A percentile compares a stretch with the other conserved stretches of the same genome.
Evolutionary conservation across 2,113 vertebrate genomes (phyloP).

Genomic region (Scomber colias): DNA sequence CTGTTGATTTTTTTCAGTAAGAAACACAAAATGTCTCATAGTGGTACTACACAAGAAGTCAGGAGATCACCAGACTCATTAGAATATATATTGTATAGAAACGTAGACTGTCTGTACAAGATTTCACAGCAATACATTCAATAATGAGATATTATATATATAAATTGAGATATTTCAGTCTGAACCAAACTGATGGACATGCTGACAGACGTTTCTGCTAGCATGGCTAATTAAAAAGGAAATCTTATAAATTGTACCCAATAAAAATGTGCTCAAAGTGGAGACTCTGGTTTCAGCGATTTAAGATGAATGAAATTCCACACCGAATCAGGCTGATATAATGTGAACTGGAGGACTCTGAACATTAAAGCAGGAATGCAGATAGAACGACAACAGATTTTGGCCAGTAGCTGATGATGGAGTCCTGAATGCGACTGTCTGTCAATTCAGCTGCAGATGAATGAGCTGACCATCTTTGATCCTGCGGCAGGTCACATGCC

Average conservation of each 20-base stretch:
- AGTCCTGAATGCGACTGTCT: constrained; percentile 63
- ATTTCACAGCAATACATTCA: too few species aligned
- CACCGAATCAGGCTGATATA: constrained; percentile 32
- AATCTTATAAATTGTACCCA: neutral
- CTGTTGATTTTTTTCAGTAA: too few species aligned
- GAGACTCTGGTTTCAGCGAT: constrained; percentile 23
- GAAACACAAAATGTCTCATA: too few species aligned
- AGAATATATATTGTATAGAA: too few species aligned
- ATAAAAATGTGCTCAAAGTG: neutral
- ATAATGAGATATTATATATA: neutral
- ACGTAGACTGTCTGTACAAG: too few species aligned
- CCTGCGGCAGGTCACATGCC: constrained; percentile 67
- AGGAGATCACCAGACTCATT: too few species aligned
- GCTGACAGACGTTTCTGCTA: neutral
- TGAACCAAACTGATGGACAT: neutral
- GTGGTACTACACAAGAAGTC: too few species aligned
- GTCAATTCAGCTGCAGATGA: constrained; percentile 66
- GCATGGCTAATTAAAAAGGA: constrained; percentile 7
- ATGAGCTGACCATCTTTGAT: constrained; percentile 75
- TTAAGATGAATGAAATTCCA: constrained; percentile 40
- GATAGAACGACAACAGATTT: constrained; percentile 58
- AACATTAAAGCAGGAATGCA: constrained; percentile 64
- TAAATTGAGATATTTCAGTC: neutral
- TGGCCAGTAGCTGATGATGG: constrained; percentile 57
- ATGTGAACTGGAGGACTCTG: constrained; percentile 29